A percentile compares a stretch with the other conserved stretches of the same genome.
Conservation (phyloP, 2,888 invertebrate genomes). For the Drosophila longiperda region DNA sequence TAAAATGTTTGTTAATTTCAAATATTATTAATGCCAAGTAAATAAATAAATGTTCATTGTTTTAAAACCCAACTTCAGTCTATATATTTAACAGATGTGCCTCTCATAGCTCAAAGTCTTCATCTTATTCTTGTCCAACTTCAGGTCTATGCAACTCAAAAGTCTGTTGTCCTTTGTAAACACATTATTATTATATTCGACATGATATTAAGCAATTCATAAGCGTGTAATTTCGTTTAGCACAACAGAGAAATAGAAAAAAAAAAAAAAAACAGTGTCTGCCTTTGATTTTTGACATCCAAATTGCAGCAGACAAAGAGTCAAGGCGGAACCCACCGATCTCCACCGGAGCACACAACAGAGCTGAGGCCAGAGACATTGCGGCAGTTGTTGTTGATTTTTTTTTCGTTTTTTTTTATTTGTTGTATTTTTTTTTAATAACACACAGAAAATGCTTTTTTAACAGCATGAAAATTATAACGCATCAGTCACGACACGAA, state of each 20-base stretch:
- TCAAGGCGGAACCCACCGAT: conserved; percentile 46
- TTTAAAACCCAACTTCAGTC: not conserved
- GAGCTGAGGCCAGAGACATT: conserved; percentile 6
- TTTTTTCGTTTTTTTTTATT: not conserved
- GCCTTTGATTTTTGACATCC: conserved; percentile 79
- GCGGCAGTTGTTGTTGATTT: not conserved
- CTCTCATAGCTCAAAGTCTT: not conserved
- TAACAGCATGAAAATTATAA: conserved; percentile 78
- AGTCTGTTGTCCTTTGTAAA: not conserved
- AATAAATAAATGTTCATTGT: not conserved
- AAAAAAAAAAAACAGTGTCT: conserved; percentile 64
- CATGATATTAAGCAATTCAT: conserved; percentile 70
- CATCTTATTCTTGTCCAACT: not conserved
- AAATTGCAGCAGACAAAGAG: conserved; percentile 80
- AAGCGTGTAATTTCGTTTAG: conserved; percentile 72
- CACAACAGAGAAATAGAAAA: conserved; percentile 37
- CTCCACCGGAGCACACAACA: not conserved
- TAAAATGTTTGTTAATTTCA: not conserved
- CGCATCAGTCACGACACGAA: conserved; percentile 79
- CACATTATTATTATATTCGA: conserved; percentile 35
- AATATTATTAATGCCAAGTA: not conserved
- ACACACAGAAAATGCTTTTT: conserved; percentile 70
- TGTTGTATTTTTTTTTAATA: conserved; percentile 49
- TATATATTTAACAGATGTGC: not conserved
- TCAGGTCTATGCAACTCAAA: conserved; percentile 10